Conservation (phyloP, 2,797 vertebrate species). For the Gadopsis marmoratus region DNA sequence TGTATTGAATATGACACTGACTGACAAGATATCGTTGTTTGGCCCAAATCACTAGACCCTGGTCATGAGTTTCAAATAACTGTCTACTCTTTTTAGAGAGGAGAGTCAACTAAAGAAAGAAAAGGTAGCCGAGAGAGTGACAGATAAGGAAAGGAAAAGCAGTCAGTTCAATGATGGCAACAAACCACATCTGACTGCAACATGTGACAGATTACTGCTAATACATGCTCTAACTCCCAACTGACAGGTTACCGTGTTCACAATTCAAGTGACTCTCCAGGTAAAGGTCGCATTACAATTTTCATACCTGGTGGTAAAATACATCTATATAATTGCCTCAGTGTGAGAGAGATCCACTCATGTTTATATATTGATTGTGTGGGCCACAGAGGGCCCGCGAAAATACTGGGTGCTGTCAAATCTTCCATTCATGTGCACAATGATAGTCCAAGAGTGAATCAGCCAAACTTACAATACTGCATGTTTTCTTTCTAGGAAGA, state of each 20-base stretch:
- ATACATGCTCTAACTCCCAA: neutral
- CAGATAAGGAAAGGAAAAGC: slow-evolving; percentile 8
- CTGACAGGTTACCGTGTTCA: neutral
- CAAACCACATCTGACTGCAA: neutral
- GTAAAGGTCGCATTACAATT: slow-evolving; percentile 45
- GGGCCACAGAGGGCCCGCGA: neutral
- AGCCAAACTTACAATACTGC: neutral
- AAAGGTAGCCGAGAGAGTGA: neutral
- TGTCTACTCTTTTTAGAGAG: neutral
- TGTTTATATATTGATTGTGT: neutral
- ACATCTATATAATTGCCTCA: neutral
- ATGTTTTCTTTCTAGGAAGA: neutral
- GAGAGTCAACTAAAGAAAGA: neutral
- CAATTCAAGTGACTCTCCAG: slow-evolving; percentile 13
- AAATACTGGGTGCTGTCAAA: neutral
- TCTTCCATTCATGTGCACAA: slow-evolving; percentile 2
- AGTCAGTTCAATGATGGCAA: neutral
- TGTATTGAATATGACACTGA: neutral
- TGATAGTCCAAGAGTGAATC: neutral
- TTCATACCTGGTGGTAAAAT: slow-evolving; percentile 16
- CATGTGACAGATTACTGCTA: slow-evolving; percentile 10
- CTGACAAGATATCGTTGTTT: slow-evolving; percentile 12
- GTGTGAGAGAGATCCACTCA: slow-evolving; percentile 5
- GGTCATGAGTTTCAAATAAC: slow-evolving; percentile 1
- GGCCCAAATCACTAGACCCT: neutral